Percentiles rank a stretch among this genome's conserved stretches.
Conservation (phyloP, 2,113 vertebrate genomes). For the Anoura caudifer region DNA sequence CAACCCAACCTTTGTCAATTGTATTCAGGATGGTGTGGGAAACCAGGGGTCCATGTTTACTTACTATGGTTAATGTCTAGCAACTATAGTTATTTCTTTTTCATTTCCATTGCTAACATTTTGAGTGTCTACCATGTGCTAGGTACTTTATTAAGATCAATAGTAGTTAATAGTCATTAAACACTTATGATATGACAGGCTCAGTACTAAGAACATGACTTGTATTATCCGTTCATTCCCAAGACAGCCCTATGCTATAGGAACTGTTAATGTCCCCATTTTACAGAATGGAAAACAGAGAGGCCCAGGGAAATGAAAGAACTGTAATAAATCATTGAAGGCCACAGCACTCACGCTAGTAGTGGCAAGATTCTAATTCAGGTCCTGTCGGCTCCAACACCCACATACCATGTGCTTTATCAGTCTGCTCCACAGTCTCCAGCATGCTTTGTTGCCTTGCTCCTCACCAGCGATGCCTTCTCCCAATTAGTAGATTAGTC, state of each 20-base stretch:
- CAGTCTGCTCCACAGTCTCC: slow-evolving; percentile 25
- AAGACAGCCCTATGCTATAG: background rate
- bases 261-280: background rate
- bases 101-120: background rate
- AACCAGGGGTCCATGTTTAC: background rate
- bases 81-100: slow-evolving; percentile 15
- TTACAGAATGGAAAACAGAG: slow-evolving; percentile 27
- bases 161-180: background rate
- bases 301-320: slow-evolving; percentile 10
- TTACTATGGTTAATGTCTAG: slow-evolving; percentile 2
- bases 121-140: background rate
- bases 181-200: background rate
- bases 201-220: background rate
- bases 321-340: background rate
- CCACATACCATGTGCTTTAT: background rate
- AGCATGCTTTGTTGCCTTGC: slow-evolving; percentile 43
- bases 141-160: background rate
- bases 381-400: background rate
- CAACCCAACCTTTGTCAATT: background rate
- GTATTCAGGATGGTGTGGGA: background rate
- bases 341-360: background rate
- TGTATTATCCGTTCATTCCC: background rate
- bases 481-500: slow-evolving; percentile 77
- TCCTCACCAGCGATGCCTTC: slow-evolving; percentile 39
- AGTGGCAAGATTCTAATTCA: slow-evolving; percentile 40